phyloP scores from a whole-genome alignment of 2,797 vertebrate genomes.

The Clarias fuscus region DNA sequence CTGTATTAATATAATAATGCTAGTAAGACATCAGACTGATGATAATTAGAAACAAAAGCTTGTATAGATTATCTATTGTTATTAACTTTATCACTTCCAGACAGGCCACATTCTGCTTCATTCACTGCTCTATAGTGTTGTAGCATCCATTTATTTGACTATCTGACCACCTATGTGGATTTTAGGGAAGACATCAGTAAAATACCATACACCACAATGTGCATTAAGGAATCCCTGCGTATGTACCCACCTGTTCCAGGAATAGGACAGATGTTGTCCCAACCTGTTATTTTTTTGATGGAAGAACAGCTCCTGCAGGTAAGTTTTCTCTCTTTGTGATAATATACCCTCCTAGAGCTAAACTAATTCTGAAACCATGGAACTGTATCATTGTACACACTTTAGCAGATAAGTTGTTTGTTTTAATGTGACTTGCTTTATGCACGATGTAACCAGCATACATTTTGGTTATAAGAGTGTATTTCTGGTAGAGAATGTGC shows the following conservation, averaged over 20 bases:
- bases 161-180: too few relatives aligned
- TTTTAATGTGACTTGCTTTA: conserved; percentile 5
- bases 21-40: background rate
- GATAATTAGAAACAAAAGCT: background rate
- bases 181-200: conserved; percentile 85
- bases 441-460: background rate
- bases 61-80: background rate
- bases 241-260: conserved; percentile 78
- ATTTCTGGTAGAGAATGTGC: background rate
- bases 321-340: conserved; percentile 23
- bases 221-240: conserved; percentile 88
- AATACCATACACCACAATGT: conserved; percentile 89
- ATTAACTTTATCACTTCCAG: too few relatives aligned
- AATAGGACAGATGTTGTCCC: conserved; percentile 72
- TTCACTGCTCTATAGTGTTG: too few relatives aligned
- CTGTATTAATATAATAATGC: background rate
- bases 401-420: background rate
- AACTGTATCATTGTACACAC: background rate
- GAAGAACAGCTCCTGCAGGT: conserved; percentile 84
- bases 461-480: background rate
- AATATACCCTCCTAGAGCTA: background rate
- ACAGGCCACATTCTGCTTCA: too few relatives aligned
- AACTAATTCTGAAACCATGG: background rate
- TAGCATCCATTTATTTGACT: too few relatives aligned
- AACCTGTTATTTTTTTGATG: conserved; percentile 85